Evolutionary conservation across 2,797 vertebrate species (phyloP).

Genomic region (Thalassophryne amazonica): DNA sequence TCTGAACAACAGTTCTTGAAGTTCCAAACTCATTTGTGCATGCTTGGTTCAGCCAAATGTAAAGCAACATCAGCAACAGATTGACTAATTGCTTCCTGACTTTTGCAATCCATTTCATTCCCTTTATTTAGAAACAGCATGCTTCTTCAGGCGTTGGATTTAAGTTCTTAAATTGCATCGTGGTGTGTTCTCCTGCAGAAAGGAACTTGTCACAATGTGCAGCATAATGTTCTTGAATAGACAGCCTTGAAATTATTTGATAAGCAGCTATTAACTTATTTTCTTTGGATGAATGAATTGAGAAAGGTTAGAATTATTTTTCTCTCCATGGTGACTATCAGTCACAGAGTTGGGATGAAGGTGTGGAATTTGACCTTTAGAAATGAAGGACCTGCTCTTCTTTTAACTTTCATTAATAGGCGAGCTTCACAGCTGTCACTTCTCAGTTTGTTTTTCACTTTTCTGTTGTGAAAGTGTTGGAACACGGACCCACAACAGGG

Average conservation of each 20-base stretch:
- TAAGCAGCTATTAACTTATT: slow-evolving; percentile 13
- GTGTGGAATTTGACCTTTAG: background rate
- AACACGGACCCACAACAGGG: too few relatives aligned
- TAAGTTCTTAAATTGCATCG: background rate
- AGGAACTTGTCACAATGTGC: slow-evolving; percentile 15
- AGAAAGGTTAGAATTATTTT: slow-evolving; percentile 29
- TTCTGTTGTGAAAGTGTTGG: too few relatives aligned
- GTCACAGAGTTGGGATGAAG: slow-evolving; percentile 4
- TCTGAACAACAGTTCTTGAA: background rate
- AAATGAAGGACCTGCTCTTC: slow-evolving; percentile 11
- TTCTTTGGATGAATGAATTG: slow-evolving; percentile 21
- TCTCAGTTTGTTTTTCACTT: background rate
- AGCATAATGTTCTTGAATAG: background rate
- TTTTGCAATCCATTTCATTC: too few relatives aligned
- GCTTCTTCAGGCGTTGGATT: too few relatives aligned
- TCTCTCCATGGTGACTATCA: slow-evolving; percentile 23
- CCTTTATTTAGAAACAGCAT: too few relatives aligned
- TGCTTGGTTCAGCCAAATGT: too few relatives aligned
- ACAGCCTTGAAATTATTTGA: slow-evolving; percentile 19
- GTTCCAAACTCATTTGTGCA: too few relatives aligned
- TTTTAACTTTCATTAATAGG: slow-evolving; percentile 8
- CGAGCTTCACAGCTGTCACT: background rate
- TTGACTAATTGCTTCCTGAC: too few relatives aligned
- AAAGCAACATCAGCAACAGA: too few relatives aligned
- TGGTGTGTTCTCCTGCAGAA: background rate